Base-by-base conservation (phyloP, 2,888 invertebrate species). In the Mythimna loreyi region DNA sequence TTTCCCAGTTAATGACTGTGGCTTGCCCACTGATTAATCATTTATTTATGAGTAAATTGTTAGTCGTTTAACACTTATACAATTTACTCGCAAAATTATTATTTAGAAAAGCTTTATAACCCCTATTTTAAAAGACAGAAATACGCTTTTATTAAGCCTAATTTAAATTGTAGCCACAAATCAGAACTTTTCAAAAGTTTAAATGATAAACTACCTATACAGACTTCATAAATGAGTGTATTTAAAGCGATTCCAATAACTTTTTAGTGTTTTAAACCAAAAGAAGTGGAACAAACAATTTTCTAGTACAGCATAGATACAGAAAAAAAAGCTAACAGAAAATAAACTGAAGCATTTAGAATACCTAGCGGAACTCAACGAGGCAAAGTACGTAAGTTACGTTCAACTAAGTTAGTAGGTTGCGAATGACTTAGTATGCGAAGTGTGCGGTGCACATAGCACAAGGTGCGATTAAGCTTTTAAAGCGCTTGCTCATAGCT, bases 1-100 rank as follows among this genome's bases (percentile, higher is more conserved):
- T 49, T 30, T 59, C 67, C 33, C 57, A 65, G 65, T 81, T 69
- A 72, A 80, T 69, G 60, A 56, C 55, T 49, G 52, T 59, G 45
- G 36, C 49, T 55, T 63, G 50, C 53, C 21, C 25, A 6, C 13
- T 65, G 49, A 69, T 78, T 65, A 71, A 63, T 78, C n/a, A 64
- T 56, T 28, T 25, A 49, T 30, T 45, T 45, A 19, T 6, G 6
- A 45, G 43, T 16, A n/a, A 58, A 66, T 43, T 21, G 19, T 43
- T 43, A 21, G 36, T 33, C 8, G 9, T 16, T 43, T 52, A 40
- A 43, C 16, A 43, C 3, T n/a, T 28, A 25, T 30, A 19, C 33
- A 64, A 16, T 62, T 23, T 3, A 9, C 49, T 7, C 7, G 13
- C 8, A 43, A 43, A 43, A 36, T 36, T 36, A 36, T 36, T 36